Percentiles rank a stretch among this genome's conserved stretches.
phyloP scores from a whole-genome alignment of 1,140 invertebrate species.

The Hyles euphorbiae region DNA sequence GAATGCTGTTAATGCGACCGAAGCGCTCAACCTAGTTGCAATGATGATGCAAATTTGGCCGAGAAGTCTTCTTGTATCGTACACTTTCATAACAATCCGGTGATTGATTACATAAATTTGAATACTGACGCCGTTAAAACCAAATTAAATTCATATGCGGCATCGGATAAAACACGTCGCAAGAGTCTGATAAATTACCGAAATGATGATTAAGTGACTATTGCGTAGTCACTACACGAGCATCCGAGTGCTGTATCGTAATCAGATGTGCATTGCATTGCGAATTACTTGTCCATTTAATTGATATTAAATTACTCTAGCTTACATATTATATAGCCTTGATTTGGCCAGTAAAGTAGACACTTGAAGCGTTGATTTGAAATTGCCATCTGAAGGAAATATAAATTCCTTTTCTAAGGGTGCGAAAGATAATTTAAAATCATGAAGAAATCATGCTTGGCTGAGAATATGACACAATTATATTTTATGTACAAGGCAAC shows the following conservation, averaged over 20 bases:
- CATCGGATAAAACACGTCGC: slow-evolving; percentile 63
- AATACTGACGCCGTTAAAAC: slow-evolving; percentile 67
- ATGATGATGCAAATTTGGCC: slow-evolving; percentile 66
- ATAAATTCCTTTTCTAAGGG: too few relatives aligned
- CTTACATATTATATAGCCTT: not conserved
- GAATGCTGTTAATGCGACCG: not conserved
- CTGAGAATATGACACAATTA: too few relatives aligned
- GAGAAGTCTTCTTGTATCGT: slow-evolving; percentile 66
- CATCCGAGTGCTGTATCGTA: slow-evolving; percentile 27
- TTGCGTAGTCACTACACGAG: slow-evolving; percentile 33
- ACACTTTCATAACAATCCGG: slow-evolving; percentile 71
- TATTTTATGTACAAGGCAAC: too few relatives aligned
- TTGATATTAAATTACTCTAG: slow-evolving; percentile 22
- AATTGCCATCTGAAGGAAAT: too few relatives aligned
- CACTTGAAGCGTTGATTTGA: not conserved
- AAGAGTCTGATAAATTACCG: slow-evolving; percentile 64
- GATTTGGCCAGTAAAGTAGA: not conserved
- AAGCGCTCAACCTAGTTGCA: slow-evolving; percentile 41
- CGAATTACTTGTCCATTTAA: slow-evolving; percentile 23
- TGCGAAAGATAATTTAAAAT: too few relatives aligned
- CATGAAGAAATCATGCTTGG: too few relatives aligned
- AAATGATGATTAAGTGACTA: slow-evolving; percentile 62
- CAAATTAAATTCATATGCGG: slow-evolving; percentile 69
- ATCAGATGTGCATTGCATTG: slow-evolving; percentile 25
- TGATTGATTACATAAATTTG: slow-evolving; percentile 74